These are phyloP conservation scores for Eptesicus fuscus DNA, from an alignment of 2,113 vertebrate genomes.

Conservation along the genomic window DNA sequence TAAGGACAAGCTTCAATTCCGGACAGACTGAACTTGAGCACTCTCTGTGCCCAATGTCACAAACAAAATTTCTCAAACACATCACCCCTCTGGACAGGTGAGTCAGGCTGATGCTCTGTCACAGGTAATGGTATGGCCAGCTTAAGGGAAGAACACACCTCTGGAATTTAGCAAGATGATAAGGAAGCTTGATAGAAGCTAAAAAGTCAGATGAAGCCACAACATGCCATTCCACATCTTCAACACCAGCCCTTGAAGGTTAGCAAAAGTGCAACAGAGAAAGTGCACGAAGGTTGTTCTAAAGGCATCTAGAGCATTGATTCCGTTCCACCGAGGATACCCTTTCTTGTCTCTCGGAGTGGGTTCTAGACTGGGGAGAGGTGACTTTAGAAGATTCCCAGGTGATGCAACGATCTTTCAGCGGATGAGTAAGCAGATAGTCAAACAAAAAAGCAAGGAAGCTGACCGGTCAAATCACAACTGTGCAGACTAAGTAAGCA, in stretches of 20 bases:
- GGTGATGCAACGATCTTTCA: not conserved
- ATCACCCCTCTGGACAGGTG: not conserved
- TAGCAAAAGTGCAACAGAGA: not conserved
- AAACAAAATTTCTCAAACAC: not conserved
- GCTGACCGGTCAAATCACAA: not conserved
- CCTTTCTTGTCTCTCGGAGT: not conserved
- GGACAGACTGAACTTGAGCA: not conserved
- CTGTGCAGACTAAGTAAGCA: not conserved
- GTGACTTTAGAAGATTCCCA: not conserved
- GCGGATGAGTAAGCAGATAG: not conserved
- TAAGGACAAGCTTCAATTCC: not conserved
- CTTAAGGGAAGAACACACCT: conserved; percentile 24
- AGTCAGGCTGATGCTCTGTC: not conserved
- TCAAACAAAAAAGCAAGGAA: not conserved
- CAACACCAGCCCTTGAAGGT: not conserved
- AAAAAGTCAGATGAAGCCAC: not conserved
- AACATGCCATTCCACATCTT: not conserved
- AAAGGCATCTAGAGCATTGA: not conserved
- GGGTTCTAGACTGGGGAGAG: not conserved
- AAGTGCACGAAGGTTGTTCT: not conserved
- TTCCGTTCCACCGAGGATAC: not conserved
- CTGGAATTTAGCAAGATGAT: conserved; percentile 2
- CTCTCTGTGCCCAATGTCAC: not conserved
- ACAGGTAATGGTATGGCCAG: not conserved
- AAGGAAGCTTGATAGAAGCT: not conserved